Conservation (phyloP, 2,888 invertebrate genomes). For the Agonopterix subpropinquella region DNA sequence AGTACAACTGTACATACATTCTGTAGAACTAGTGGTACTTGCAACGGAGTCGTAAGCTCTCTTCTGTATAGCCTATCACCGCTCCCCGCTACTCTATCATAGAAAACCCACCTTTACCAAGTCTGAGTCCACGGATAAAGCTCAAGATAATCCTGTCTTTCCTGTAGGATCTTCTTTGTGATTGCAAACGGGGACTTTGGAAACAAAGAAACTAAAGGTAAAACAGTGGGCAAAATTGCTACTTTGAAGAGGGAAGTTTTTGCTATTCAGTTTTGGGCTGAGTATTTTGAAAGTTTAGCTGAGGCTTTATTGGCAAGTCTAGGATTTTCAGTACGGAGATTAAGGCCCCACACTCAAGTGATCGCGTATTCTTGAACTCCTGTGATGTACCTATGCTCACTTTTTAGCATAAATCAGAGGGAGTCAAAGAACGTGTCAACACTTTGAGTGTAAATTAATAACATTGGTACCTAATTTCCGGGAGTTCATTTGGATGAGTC, state of each 20-base stretch:
- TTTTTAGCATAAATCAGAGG: too few relatives aligned
- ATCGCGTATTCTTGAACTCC: too few relatives aligned
- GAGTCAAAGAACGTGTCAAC: too few relatives aligned
- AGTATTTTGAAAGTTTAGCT: too few relatives aligned
- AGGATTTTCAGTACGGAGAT: not conserved
- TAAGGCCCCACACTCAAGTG: too few relatives aligned
- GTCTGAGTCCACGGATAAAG: conserved; percentile 31
- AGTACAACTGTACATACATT: too few relatives aligned
- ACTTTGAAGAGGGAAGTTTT: conserved; percentile 16
- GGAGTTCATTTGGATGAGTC: too few relatives aligned
- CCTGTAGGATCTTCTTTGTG: conserved; percentile 40
- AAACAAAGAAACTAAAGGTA: conserved; percentile 37
- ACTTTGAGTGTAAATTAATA: too few relatives aligned
- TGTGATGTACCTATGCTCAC: too few relatives aligned
- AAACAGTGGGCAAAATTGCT: conserved; percentile 20
- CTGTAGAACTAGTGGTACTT: too few relatives aligned
- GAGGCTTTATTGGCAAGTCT: not conserved
- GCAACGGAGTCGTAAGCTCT: too few relatives aligned
- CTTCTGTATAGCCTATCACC: not conserved
- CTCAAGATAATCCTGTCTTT: conserved; percentile 49
- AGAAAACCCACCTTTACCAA: conserved; percentile 12
- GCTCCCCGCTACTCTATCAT: conserved; percentile 10
- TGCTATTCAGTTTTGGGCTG: not conserved
- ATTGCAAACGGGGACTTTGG: conserved; percentile 35
- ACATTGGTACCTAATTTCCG: too few relatives aligned